Evolutionary conservation across 1,140 invertebrate species (phyloP), one percentile per base, ranked within the genome.

Genomic region (Drosophila bocki): DNA sequence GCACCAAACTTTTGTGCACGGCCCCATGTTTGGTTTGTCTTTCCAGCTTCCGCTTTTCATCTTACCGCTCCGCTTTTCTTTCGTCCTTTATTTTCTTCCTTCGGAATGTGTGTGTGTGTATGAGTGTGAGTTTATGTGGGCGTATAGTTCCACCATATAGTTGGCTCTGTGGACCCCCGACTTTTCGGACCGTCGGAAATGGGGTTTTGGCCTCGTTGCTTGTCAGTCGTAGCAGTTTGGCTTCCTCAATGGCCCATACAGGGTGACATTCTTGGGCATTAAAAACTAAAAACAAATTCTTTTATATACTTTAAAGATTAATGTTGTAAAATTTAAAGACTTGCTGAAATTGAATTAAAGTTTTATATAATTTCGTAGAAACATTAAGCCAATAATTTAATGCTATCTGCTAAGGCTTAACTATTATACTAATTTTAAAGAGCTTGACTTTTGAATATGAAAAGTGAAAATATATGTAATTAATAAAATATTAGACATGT

Each of bases 11-110:
- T 88, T 91, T 91, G 58, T 91, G 75, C 86, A 76, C 78, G 78
- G 72, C 85, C 80, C 90, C 90, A 91, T 91, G 90, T 91, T 91
- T 91, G 90, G 90, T 91, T 91, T 91, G 90, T 91, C 90, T 91
- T 91, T 91, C 62, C 79, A 91, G 84, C 74, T 91, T 91, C 90
- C 90, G 84, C 57, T 71, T 79, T 86, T 69, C 67, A 50, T 56
- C 67, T 75, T 65, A 57, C 62, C 72, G 39, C 78, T 78, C 61
- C 53, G 54, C 80, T 83, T 78, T 39, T 63, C 65, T 72, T 70
- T 64, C 51, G 15, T 50, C 39, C 54, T 57, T 44, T 35, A 56
- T 56, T 26, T 56, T 35, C 39, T 22, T 69, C 13, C 0, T 7
- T 29, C 12, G n/a, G 26, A n/a, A 39, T 47, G 61, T 64, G 59